Conservation (phyloP, 2,113 vertebrate species). For the Coptodon bakossiorum region DNA sequence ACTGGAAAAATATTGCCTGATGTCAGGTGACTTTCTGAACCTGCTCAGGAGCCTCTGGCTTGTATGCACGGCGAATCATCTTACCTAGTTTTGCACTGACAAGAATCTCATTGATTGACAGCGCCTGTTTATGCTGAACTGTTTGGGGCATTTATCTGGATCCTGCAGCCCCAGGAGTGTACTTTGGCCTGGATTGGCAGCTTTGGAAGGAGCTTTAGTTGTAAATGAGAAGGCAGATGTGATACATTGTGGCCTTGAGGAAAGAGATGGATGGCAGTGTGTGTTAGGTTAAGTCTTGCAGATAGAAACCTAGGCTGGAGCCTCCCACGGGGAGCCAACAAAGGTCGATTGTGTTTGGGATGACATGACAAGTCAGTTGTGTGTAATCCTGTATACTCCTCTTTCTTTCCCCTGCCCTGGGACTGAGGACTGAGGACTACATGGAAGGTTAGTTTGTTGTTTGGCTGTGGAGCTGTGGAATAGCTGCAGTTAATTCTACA, state of each 20-base stretch:
- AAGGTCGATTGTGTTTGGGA: background rate
- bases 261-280: conserved; percentile 9
- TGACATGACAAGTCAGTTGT: background rate
- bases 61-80: background rate
- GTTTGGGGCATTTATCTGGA: conserved; percentile 14
- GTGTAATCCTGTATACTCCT: background rate
- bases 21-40: background rate
- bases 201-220: conserved; percentile 3
- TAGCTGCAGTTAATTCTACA: conserved; percentile 29
- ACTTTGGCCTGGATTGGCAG: conserved; percentile 4
- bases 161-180: background rate
- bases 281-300: conserved; percentile 23
- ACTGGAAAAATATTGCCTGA: background rate
- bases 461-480: conserved; percentile 30
- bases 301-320: conserved; percentile 3
- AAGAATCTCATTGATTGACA: conserved; percentile 27
- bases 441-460: conserved; percentile 56
- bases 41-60: background rate
- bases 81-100: background rate
- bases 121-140: background rate
- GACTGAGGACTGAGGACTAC: conserved; percentile 18
- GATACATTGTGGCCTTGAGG: background rate
- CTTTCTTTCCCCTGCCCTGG: background rate
- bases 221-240: conserved; percentile 31
- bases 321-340: conserved; percentile 3